A percentile compares a stretch with the other conserved stretches of the same genome.
phyloP scores from a whole-genome alignment of 2,888 invertebrate species.

The Tenthredo mesomela region DNA sequence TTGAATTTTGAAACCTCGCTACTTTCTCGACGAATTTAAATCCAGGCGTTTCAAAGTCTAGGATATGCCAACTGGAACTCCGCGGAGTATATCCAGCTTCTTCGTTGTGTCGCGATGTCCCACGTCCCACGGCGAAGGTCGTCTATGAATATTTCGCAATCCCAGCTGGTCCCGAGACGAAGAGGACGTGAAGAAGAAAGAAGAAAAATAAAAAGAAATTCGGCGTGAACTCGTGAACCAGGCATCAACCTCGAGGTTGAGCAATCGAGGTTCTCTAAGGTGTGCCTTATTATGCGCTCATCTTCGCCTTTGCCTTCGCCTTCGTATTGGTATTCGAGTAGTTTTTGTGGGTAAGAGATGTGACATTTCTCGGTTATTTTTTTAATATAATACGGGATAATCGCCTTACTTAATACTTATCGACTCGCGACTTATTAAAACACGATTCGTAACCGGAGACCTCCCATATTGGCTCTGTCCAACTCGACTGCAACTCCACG shows the following conservation, averaged over 20 bases:
- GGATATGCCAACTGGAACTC: not conserved
- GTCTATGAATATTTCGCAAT: conserved; percentile 33
- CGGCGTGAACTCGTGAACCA: conserved; percentile 45
- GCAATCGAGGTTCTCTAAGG: conserved; percentile 8
- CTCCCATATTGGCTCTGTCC: conserved; percentile 53
- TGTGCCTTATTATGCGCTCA: conserved; percentile 1
- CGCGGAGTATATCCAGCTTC: no score
- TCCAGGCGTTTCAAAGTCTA: conserved; percentile 30
- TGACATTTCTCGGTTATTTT: conserved; percentile 39
- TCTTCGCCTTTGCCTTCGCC: not conserved
- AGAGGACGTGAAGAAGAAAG: no score
- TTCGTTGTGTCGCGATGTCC: not conserved
- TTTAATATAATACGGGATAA: conserved; percentile 40
- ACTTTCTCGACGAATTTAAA: conserved; percentile 30
- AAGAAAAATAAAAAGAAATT: not conserved
- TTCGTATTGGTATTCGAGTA: not conserved
- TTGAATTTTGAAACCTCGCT: conserved; percentile 39
- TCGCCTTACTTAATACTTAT: conserved; percentile 45
- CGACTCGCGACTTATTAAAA: conserved; percentile 51
- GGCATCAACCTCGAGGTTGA: not conserved
- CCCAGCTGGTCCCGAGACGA: not conserved
- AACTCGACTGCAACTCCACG: conserved; percentile 20
- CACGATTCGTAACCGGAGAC: conserved; percentile 57
- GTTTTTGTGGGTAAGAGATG: not conserved
- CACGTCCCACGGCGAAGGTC: conserved; percentile 32